Base-by-base conservation (phyloP, 2,113 vertebrate species). In the Tragelaphus imberbis region DNA sequence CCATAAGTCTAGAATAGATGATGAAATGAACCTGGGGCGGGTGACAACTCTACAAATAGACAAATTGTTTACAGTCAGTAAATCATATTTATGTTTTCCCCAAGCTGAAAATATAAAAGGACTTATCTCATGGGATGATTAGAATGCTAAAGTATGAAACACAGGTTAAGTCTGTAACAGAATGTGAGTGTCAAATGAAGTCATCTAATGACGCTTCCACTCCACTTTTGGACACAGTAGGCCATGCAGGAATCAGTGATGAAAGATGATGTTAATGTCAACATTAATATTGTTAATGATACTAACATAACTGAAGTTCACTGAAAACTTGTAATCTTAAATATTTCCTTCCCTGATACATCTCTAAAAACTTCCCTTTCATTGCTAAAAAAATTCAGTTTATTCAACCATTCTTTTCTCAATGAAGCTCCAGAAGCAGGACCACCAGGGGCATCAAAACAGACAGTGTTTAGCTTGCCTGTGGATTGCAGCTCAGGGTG, bases 201-300 rank as follows among this genome's bases (percentile, higher is more conserved):
- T 2, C 17, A 17, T 15, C 40, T 11, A 33, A 8, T 25, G 27
- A 77, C 1, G 0, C 8, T 47, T 28, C 16, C 25, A 16, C 1
- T 85, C 11, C 14, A 47, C 16, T 90, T 80, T 80, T 56, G 11
- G 65, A 58, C 7, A 10, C 2, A 56, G 23, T 7, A 33, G 15
- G 7, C 30, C 6, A 65, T 33, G 10, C 25, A 68, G 36, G 5
- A 56, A 36, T 58, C 9, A 58, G 12, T 49, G 71, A 56, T 25
- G 10, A 25, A 2, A 14, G 2, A 10, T 19, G 30, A 96, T 13
- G 11, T 14, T 44, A 8, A 28, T 25, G 5, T 13, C 12, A 53
- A 25, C 21, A 30, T 4, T 88, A 40, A 23, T 30, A 79, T 30
- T 79, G 11, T 25, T 59, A n/a, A 53, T 28, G 5, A 8, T 6